phyloP scores from a whole-genome alignment of 2,888 invertebrate genomes.

The Drosophila vallismaia region DNA sequence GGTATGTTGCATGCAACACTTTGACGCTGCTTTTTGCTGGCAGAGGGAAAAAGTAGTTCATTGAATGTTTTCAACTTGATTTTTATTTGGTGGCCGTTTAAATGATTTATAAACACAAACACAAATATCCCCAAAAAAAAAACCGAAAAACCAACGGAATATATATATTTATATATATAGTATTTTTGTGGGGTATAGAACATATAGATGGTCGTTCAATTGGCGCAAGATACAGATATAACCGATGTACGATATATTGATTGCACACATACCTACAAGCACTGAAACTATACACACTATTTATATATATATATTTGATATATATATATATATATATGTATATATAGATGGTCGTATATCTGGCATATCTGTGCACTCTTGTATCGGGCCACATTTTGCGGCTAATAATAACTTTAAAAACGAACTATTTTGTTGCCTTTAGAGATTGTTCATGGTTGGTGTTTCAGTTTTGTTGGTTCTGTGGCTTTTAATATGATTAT shows the following conservation, averaged over 20 bases:
- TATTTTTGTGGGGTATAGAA: conserved; percentile 2
- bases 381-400: conserved; percentile 75
- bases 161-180: conserved; percentile 3
- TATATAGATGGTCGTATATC: conserved; percentile 18
- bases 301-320: conserved; percentile 14
- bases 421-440: conserved; percentile 81
- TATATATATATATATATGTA: neutral
- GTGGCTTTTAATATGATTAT: conserved; percentile 79
- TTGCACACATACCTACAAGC: conserved; percentile 48
- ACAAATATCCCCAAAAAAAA: conserved; percentile 22
- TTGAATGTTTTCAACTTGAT: conserved; percentile 80
- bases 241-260: conserved; percentile 56
- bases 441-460: conserved; percentile 56
- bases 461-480: conserved; percentile 32
- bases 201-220: conserved; percentile 74
- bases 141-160: conserved; percentile 20
- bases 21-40: conserved; percentile 30
- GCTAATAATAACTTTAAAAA: conserved; percentile 80
- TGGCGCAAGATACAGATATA: conserved; percentile 44
- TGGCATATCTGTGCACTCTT: conserved; percentile 40
- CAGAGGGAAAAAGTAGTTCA: conserved; percentile 71
- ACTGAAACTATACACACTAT: conserved; percentile 38
- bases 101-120: conserved; percentile 55
- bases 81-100: conserved; percentile 56
- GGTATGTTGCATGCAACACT: conserved; percentile 57